Conservation (phyloP, 1,140 invertebrate species). For the Parasteatoda tepidariorum region DNA sequence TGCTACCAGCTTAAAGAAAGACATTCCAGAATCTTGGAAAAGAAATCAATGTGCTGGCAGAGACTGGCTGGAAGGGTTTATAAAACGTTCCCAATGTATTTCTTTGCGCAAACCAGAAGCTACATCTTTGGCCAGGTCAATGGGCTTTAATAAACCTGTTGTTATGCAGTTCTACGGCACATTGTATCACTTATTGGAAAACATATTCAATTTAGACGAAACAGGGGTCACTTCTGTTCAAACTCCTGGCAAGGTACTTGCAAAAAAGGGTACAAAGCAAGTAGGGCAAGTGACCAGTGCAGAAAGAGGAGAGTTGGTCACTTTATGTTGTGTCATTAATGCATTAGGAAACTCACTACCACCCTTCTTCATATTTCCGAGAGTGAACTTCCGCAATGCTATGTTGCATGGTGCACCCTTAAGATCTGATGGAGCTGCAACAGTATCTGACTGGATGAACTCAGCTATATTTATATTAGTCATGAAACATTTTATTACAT, state of each 20-base stretch:
- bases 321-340: not conserved
- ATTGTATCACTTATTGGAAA: not conserved
- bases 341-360: not conserved
- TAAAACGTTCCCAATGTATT: not conserved
- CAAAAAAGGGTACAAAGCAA: not conserved
- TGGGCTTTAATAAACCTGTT: not conserved
- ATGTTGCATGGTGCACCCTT: not conserved
- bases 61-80: not conserved
- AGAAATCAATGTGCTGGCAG: not conserved
- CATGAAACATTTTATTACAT: not conserved
- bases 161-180: not conserved
- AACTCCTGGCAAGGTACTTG: not conserved
- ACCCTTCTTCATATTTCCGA: not conserved
- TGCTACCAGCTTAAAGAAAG: not conserved
- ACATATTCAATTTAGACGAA: not conserved
- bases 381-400: not conserved
- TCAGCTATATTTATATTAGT: not conserved
- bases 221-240: not conserved
- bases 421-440: not conserved
- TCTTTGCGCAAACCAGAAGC: not conserved
- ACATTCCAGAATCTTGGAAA: not conserved
- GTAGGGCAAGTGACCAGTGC: not conserved
- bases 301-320: conserved; percentile 1
- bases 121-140: not conserved
- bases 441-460: not conserved